phyloP scores from a whole-genome alignment of 2,113 vertebrate genomes.

The Otus sunia region DNA sequence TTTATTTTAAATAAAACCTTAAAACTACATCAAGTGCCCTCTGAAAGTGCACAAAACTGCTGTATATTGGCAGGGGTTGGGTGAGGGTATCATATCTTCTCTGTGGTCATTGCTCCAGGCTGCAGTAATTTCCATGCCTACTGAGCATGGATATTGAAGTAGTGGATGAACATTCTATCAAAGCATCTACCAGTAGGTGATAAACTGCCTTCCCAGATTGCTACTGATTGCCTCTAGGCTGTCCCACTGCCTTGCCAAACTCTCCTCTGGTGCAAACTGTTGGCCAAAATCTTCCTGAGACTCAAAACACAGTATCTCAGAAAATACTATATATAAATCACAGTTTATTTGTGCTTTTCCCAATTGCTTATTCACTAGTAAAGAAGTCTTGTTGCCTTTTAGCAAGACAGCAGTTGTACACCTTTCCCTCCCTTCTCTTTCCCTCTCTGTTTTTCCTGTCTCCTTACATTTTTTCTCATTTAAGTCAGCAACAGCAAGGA shows the following conservation, averaged over 20 bases:
- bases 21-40: background rate
- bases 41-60: background rate
- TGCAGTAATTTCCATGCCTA: background rate
- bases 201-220: background rate
- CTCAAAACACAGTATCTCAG: background rate
- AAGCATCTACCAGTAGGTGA: background rate
- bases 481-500: background rate
- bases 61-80: background rate
- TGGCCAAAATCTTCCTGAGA: background rate
- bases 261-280: background rate
- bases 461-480: background rate
- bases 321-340: background rate
- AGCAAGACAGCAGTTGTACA: background rate
- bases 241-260: background rate
- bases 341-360: background rate
- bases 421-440: background rate
- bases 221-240: background rate
- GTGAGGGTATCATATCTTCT: background rate
- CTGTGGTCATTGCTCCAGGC: background rate
- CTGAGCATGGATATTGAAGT: background rate
- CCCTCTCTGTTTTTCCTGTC: background rate
- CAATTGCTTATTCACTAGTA: background rate
- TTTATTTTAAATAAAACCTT: slow-evolving; percentile 34
- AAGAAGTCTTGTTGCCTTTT: background rate
- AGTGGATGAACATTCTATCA: background rate